phyloP scores from a whole-genome alignment of 2,888 invertebrate genomes.

The Odontothrips loti region DNA sequence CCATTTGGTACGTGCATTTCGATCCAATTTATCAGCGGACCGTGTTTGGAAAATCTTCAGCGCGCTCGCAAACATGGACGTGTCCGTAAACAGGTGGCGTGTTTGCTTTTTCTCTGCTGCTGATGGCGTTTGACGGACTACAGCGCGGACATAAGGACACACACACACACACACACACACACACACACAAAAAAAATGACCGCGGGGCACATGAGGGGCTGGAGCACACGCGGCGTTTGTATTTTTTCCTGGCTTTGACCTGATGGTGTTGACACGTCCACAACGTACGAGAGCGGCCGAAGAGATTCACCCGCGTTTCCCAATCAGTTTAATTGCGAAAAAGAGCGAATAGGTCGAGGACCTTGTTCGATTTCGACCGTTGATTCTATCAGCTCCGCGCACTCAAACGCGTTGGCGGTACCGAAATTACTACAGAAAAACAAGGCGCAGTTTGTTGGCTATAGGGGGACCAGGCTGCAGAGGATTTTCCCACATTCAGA shows the following conservation, averaged over 20 bases:
- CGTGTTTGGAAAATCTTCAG: slow-evolving; percentile 1
- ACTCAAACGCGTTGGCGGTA: too few relatives aligned
- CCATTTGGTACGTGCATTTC: too few relatives aligned
- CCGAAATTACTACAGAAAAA: too few relatives aligned
- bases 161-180: too few relatives aligned
- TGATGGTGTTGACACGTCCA: slow-evolving; percentile 5
- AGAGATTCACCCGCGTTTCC: not conserved
- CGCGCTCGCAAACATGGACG: not conserved
- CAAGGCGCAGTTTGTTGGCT: too few relatives aligned
- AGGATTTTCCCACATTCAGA: too few relatives aligned
- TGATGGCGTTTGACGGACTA: slow-evolving; percentile 8
- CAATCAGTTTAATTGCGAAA: not conserved
- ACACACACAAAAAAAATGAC: not conserved
- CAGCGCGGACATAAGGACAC: slow-evolving; percentile 5
- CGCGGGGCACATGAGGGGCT: not conserved
- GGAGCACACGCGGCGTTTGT: not conserved
- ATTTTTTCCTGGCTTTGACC: slow-evolving; percentile 1
- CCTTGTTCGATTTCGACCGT: not conserved
- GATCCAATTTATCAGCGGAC: too few relatives aligned
- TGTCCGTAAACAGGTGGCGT: not conserved
- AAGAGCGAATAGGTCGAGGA: not conserved
- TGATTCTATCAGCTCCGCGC: too few relatives aligned
- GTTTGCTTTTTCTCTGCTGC: slow-evolving; percentile 3
- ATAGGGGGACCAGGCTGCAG: too few relatives aligned
- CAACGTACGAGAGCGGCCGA: not conserved